Percentiles rank a stretch among this genome's conserved stretches.
These are phyloP conservation scores for Ariolimax columbianus DNA, from an alignment of 2,888 invertebrate genomes.

Conservation along the genomic window DNA sequence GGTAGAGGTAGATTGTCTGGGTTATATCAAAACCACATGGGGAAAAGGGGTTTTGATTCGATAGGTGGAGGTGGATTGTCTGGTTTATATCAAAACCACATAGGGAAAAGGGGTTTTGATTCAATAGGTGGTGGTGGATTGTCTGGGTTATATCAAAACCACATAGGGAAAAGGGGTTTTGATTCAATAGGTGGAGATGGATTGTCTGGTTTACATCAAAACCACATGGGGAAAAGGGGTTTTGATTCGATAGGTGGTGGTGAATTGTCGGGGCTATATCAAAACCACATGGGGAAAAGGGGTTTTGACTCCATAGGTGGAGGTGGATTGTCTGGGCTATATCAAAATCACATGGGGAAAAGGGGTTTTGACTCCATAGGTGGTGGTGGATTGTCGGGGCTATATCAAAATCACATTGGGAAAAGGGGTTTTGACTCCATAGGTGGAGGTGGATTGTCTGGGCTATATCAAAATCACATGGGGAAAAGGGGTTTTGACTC, in stretches of 20 bases:
- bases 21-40: slow-evolving; percentile 32
- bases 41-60: slow-evolving; percentile 28
- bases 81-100: slow-evolving; percentile 15
- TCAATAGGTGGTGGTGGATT: slow-evolving; percentile 18
- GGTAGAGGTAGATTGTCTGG: slow-evolving; percentile 3
- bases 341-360: slow-evolving; percentile 21
- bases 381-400: background rate
- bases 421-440: slow-evolving; percentile 28
- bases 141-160: slow-evolving; percentile 28
- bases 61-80: slow-evolving; percentile 24
- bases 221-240: background rate
- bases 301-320: slow-evolving; percentile 30
- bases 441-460: background rate
- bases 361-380: slow-evolving; percentile 27
- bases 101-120: slow-evolving; percentile 22
- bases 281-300: slow-evolving; percentile 23
- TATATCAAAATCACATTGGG: slow-evolving; percentile 17
- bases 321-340: background rate
- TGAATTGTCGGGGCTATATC: slow-evolving; percentile 5
- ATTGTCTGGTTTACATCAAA: slow-evolving; percentile 22
- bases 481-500: slow-evolving; percentile 2
- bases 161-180: slow-evolving; percentile 11
- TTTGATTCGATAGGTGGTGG: slow-evolving; percentile 28
- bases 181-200: slow-evolving; percentile 14
- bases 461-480: slow-evolving; percentile 8